Base-by-base conservation (phyloP, 2,113 vertebrate genomes). In the Muntiacus reevesi region DNA sequence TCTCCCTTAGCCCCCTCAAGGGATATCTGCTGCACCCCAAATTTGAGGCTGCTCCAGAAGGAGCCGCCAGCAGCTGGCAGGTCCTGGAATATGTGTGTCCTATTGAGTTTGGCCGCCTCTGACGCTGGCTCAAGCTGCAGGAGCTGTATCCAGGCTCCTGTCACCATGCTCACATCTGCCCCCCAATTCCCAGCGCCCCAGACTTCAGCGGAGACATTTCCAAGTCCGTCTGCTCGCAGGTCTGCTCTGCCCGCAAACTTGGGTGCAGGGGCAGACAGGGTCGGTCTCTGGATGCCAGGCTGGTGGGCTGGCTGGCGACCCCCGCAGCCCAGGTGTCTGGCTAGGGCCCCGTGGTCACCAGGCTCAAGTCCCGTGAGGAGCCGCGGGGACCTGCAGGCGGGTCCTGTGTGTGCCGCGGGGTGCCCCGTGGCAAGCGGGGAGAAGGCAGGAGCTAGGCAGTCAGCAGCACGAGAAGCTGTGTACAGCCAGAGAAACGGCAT, bases 41-140 rank as follows among this genome's bases (percentile, higher is more conserved):
- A 50, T 25, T 23, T 83, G 52, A 90, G 45, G 47, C 28, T 45
- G 36, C 33, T 71, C 6, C 6, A 8, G 45, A 40, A 36, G 15
- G 30, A 83, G 30, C 47, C 3, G 23, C 7, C 5, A 5, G 40
- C 28, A 50, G 33, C 86, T 12, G 62, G 23, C 47, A 11, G 47
- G 62, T 40, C 9, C 47, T 54, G 50, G 47, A 54, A 89, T 50
- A 50, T 40, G 33, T 27, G 62, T 40, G 47, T 57, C 33, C 23
- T 13, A 14, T 15, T 0, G 7, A 5, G 7, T 33, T 36, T 5
- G 10, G 64, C 0, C 0, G 36, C 33, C 52, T 17, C 43, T 45
- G 43, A 47, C 7, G 8, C 30, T 76, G 64, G 50, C 33, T 11
- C 1, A 6, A 28, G 45, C 81, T 64, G 36, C 23, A 86, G 40